A percentile compares a stretch with the other conserved stretches of the same genome.
Conservation (phyloP, 2,888 invertebrate species). For the Troilus luridus region DNA sequence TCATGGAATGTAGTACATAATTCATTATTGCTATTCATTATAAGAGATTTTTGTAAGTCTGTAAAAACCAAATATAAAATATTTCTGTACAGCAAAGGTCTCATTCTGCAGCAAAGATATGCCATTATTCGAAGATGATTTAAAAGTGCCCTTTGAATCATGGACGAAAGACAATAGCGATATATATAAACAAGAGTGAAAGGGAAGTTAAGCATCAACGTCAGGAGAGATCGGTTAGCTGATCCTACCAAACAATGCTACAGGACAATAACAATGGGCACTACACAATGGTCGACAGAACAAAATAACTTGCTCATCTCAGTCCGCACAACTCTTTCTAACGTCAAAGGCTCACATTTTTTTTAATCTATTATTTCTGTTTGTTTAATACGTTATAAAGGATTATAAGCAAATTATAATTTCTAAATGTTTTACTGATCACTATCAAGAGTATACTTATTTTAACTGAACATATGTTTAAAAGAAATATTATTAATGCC, state of each 20-base stretch:
- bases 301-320: constrained; percentile 24
- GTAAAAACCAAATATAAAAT: too few relatives aligned
- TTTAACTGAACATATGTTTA: too few relatives aligned
- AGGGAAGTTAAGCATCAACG: neutral
- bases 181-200: neutral
- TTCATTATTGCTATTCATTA: too few relatives aligned
- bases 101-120: neutral
- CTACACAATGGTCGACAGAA: constrained; percentile 16
- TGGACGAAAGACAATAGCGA: neutral
- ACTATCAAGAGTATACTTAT: too few relatives aligned
- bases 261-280: neutral
- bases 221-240: neutral
- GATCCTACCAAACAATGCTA: constrained; percentile 5
- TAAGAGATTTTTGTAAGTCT: too few relatives aligned
- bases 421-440: too few relatives aligned
- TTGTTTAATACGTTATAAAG: too few relatives aligned
- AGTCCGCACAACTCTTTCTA: neutral
- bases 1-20: too few relatives aligned
- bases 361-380: too few relatives aligned
- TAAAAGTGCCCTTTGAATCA: neutral
- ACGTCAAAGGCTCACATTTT: neutral
- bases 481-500: too few relatives aligned
- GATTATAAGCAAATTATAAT: too few relatives aligned
- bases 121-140: neutral
- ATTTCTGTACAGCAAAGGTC: too few relatives aligned